Evolutionary conservation across 1,140 invertebrate species (phyloP), one percentile per base, ranked within the genome.

Genomic region (Asobara japonica): DNA sequence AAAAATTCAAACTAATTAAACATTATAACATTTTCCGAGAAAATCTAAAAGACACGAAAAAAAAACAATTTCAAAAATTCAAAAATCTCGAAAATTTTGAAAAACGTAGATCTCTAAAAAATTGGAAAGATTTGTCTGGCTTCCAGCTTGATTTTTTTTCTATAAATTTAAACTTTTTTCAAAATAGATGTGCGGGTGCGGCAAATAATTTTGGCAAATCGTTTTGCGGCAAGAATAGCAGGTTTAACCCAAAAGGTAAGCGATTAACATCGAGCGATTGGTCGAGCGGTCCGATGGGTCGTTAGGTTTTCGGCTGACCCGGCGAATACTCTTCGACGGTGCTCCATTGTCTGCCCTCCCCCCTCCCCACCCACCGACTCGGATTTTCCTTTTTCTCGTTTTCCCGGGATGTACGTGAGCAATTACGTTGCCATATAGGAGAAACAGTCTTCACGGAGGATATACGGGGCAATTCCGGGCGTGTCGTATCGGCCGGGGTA

Each of bases 241-340:
- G 51, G 18, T 18, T 25, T 20, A 66, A 51, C 16, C 56, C 64
- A 76, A 64, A 70, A 61, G 70, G 71, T 38, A 76, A 76, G 72
- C 81, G 81, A 82, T 84, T 84, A 82, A 82, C 82, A 82, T 82
- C 79, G 74, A 82, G 79, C 80, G 78, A 82, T 81, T 80, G 77
- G 71, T 66, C 76, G 65, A 68, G 73, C 71, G 74, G 69, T 73
- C 18, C 77, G 74, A 78, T 78, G 76, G 77, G 74, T 82, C 82
- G 80, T 83, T 82, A 81, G 77, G 76, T 56, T 83, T 84, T 80
- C 74, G 78, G 82, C 82, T 84, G 82, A 84, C 77, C 80, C 71
- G 66, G 81, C 82, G 80, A 45, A 77, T 75, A 80, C 76, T 81
- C 73, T 74, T 75, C 45, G 30, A 38, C 51, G 22, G 18, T 41